Percentiles rank a stretch among this genome's conserved stretches.
Conservation (phyloP, 2,888 invertebrate genomes). For the Phaedon cochleariae region DNA sequence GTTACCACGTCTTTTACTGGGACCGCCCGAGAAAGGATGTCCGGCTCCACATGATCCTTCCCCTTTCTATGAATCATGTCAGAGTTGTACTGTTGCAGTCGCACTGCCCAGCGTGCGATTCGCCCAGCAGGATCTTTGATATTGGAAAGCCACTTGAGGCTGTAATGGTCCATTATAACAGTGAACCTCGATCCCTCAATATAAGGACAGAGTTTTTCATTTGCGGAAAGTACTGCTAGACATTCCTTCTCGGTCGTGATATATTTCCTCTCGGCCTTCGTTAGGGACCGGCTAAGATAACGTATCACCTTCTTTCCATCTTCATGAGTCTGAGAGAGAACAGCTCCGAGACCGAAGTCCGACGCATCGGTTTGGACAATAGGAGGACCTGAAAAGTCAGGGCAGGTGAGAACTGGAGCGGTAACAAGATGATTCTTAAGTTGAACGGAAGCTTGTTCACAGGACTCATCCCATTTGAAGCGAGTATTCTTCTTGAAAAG, state of each 20-base stretch:
- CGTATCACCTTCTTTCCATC: conserved; percentile 35
- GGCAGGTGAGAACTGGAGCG: conserved; percentile 37
- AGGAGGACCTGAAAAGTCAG: conserved; percentile 32
- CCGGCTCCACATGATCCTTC: conserved; percentile 36
- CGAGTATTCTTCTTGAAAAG: conserved; percentile 27
- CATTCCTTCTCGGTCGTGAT: conserved; percentile 33
- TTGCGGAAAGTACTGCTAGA: conserved; percentile 31
- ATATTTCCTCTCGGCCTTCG: conserved; percentile 31
- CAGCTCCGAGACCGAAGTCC: conserved; percentile 9
- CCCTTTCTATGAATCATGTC: conserved; percentile 35
- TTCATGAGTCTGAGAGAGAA: conserved; percentile 21
- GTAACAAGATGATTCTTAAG: conserved; percentile 25
- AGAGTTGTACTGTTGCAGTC: conserved; percentile 14
- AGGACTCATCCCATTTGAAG: neutral
- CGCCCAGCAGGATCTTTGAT: conserved; percentile 30
- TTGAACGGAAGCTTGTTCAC: conserved; percentile 19
- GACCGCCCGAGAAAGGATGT: conserved; percentile 20
- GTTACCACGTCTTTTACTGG: neutral
- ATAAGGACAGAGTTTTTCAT: conserved; percentile 14
- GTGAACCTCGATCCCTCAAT: conserved; percentile 7
- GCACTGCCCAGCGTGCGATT: conserved; percentile 33
- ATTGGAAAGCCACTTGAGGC: conserved; percentile 3
- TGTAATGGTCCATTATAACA: conserved; percentile 13
- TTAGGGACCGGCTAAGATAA: conserved; percentile 32
- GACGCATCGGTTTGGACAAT: conserved; percentile 41